These are phyloP conservation scores for Pseudochromis fuscus DNA, from an alignment of 2,797 vertebrate species.

Conservation along the genomic window DNA sequence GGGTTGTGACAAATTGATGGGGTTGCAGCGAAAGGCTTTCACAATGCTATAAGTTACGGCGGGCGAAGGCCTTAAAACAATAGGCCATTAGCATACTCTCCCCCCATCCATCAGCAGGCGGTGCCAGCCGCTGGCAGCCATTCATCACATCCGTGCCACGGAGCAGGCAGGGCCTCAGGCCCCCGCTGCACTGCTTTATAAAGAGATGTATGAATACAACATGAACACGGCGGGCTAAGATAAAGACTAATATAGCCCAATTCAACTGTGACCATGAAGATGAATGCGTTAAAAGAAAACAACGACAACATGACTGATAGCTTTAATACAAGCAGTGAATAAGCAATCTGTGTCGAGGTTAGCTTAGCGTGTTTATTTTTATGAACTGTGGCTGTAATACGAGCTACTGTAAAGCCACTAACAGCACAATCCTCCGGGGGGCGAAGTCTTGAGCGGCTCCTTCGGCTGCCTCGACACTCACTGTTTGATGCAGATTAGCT, in stretches of 20 bases:
- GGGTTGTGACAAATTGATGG: conserved; percentile 70
- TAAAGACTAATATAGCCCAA: conserved; percentile 62
- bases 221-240: conserved; percentile 43
- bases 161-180: conserved; percentile 52
- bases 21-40: conserved; percentile 64
- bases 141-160: conserved; percentile 72
- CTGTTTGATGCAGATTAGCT: conserved; percentile 46
- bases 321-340: conserved; percentile 62
- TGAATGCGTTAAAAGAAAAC: conserved; percentile 55
- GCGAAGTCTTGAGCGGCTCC: conserved; percentile 29
- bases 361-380: conserved; percentile 47
- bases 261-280: conserved; percentile 62
- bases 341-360: conserved; percentile 47
- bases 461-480: conserved; percentile 28
- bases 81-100: conserved; percentile 73
- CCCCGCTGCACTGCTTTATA: conserved; percentile 56
- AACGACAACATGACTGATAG: conserved; percentile 63
- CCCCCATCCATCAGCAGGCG: conserved; percentile 68
- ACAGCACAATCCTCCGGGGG: conserved; percentile 26
- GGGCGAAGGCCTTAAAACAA: conserved; percentile 75
- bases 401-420: conserved; percentile 25
- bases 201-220: conserved; percentile 71
- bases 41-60: conserved; percentile 65
- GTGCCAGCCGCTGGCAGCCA: conserved; percentile 63
- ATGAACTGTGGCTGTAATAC: conserved; percentile 38